These are phyloP conservation scores for Isichthys henryi DNA, from an alignment of 2,113 vertebrate species.

Conservation along the genomic window DNA sequence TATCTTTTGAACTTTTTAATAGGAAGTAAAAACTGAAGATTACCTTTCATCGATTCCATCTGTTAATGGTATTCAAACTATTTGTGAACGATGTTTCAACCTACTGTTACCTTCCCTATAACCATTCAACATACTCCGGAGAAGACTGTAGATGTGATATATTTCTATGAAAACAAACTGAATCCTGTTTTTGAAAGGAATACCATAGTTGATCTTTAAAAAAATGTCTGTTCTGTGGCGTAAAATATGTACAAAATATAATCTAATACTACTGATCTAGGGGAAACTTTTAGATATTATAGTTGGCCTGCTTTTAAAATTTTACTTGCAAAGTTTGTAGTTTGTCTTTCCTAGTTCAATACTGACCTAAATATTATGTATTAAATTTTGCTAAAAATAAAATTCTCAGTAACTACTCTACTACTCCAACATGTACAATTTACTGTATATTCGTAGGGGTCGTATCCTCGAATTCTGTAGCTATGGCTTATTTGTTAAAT, in stretches of 20 bases:
- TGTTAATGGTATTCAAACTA: not conserved
- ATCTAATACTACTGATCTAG: not conserved
- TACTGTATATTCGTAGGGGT: not conserved
- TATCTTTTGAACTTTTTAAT: not conserved
- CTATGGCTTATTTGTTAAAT: slow-evolving; percentile 41
- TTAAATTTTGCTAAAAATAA: not conserved
- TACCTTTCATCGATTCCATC: not conserved
- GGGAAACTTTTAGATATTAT: not conserved
- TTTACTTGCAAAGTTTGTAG: not conserved
- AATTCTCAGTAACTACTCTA: not conserved
- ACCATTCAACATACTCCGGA: not conserved
- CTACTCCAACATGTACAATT: not conserved
- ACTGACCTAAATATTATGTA: not conserved
- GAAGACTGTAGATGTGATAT: not conserved
- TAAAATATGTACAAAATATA: slow-evolving; percentile 3
- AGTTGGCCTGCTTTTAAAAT: not conserved
- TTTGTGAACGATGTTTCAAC: not conserved
- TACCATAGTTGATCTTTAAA: not conserved
- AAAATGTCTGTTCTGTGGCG: not conserved
- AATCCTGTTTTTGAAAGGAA: not conserved
- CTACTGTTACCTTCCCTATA: not conserved
- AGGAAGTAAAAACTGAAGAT: not conserved
- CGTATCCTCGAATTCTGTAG: not conserved
- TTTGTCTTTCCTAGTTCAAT: not conserved
- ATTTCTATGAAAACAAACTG: not conserved